These are phyloP conservation scores for Dexiosoma caninum DNA, from an alignment of 2,888 invertebrate genomes.

Conservation along the genomic window DNA sequence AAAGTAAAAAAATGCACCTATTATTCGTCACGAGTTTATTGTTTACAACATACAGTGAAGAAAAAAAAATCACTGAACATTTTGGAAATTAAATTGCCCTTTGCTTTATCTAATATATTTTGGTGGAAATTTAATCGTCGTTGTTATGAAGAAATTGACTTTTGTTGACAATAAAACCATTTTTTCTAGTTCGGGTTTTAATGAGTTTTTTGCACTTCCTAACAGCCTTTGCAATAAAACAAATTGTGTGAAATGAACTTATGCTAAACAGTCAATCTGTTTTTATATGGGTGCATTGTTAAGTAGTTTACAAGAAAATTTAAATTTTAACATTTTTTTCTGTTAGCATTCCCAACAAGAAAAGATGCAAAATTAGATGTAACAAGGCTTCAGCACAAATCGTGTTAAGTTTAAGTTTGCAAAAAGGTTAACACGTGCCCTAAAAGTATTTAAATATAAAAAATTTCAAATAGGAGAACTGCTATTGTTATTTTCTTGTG, in stretches of 20 bases:
- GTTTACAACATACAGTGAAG: neutral
- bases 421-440: conserved; percentile 60
- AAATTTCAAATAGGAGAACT: conserved; percentile 1
- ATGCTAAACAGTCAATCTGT: conserved; percentile 18
- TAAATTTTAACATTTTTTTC: conserved; percentile 5
- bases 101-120: conserved; percentile 35
- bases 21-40: conserved; percentile 14
- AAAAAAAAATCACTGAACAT: neutral
- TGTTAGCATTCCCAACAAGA: conserved; percentile 8
- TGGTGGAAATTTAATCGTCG: neutral
- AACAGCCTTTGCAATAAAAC: neutral
- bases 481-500: conserved; percentile 31
- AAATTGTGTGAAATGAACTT: neutral
- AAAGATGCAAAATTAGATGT: neutral
- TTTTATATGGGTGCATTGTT: neutral
- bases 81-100: neutral
- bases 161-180: neutral
- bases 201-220: conserved; percentile 56
- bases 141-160: neutral
- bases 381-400: conserved; percentile 25
- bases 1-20: too few relatives aligned
- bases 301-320: conserved; percentile 10
- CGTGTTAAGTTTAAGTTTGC: conserved; percentile 52
- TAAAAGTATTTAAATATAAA: conserved; percentile 33
- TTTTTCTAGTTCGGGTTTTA: conserved; percentile 20